A percentile compares a stretch with the other conserved stretches of the same genome.
Conservation (phyloP, 1,140 invertebrate genomes). For the Drosophila tani region DNA sequence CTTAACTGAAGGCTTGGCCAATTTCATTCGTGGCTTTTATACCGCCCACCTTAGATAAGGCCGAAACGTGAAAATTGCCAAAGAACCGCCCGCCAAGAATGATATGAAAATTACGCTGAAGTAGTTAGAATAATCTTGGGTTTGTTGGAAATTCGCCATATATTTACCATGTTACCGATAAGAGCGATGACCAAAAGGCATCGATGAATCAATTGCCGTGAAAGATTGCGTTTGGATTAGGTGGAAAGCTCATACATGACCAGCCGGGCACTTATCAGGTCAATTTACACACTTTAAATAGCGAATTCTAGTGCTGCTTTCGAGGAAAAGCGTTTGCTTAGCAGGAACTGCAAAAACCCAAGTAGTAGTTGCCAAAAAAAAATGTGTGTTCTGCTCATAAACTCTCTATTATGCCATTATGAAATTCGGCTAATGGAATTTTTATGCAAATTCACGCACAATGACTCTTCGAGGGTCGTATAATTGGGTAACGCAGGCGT, state of each 20-base stretch:
- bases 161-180: slow-evolving; percentile 45
- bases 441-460: slow-evolving; percentile 60
- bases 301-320: slow-evolving; percentile 8
- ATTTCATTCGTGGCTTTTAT: slow-evolving; percentile 21
- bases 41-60: slow-evolving; percentile 29
- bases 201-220: slow-evolving; percentile 63
- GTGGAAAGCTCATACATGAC: slow-evolving; percentile 27
- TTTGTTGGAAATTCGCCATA: slow-evolving; percentile 43
- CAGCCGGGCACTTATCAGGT: slow-evolving; percentile 25
- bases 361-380: not conserved
- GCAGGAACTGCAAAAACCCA: slow-evolving; percentile 15
- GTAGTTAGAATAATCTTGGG: slow-evolving; percentile 48
- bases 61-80: slow-evolving; percentile 5
- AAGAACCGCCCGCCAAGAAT: not conserved
- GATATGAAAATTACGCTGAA: slow-evolving; percentile 57
- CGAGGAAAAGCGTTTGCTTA: slow-evolving; percentile 26
- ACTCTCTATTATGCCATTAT: slow-evolving; percentile 25
- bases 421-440: slow-evolving; percentile 54
- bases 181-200: slow-evolving; percentile 13
- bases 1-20: slow-evolving; percentile 13
- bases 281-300: slow-evolving; percentile 34
- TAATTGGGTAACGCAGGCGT: slow-evolving; percentile 15
- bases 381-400: slow-evolving; percentile 11
- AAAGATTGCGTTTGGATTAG: slow-evolving; percentile 54
- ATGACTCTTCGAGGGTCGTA: not conserved